Base-by-base conservation (phyloP, 1,140 invertebrate species). In the Meloidogyne hapla region DNA sequence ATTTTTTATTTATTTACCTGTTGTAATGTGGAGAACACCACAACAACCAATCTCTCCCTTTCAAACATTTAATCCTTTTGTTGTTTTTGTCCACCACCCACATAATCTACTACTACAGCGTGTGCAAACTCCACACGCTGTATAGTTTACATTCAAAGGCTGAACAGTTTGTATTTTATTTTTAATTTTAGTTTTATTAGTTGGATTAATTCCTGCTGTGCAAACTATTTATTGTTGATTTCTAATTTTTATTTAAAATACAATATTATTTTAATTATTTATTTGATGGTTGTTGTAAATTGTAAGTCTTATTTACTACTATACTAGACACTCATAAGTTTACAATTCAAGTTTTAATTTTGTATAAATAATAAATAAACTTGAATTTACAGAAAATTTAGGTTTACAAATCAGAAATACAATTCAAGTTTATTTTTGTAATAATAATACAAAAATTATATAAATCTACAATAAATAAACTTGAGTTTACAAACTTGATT, bases 41-140 rank as follows among this genome's bases (percentile, higher is more conserved):
- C 45, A 18, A 48, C 13, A 48, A 48, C 48, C 18, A 56, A 56
- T n/a, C 18, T 56, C n/a, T 56, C 6, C 48, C 8, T 56, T 56
- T 13, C 48, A 48, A 48, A 48, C 48, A 56, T 56, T 56, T 56
- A 56, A 56, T 56, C 48, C 48, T 56, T 56, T 56, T 56, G 48
- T 56, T 56, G 48, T 56, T 56, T 56, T 56, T 56, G 18, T 56
- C 48, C 48, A n/a, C 18, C 48, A 56, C 48, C 48, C 18, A 56
- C 48, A 56, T 56, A 56, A 6, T 56, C 48, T 56, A 8, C 6
- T 56, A n/a, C 18, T 56, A 56, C 48, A 56, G 48, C 48, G 48
- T 56, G 48, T 56, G 48, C 48, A 56, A 56, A 56, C n/a, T 56
- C 48, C 48, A 56, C 9, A 56, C 48, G 48, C 48, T 56, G 48